Base-by-base conservation (phyloP, 1,140 invertebrate genomes). In the Rhyzopertha dominica region DNA sequence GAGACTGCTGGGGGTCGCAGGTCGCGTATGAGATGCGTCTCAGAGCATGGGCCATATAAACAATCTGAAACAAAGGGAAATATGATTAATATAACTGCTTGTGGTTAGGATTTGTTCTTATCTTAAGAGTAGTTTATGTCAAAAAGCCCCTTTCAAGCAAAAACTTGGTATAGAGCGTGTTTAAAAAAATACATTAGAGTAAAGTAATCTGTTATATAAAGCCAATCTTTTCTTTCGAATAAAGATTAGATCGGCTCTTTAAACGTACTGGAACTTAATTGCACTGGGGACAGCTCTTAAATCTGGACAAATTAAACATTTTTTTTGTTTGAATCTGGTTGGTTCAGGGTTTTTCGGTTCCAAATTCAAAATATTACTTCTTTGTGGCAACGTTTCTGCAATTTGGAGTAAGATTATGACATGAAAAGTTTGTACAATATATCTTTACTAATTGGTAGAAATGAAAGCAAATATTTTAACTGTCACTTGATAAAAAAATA, bases 1-100 rank as follows among this genome's bases (percentile, higher is more conserved):
- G 84, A 52, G 79, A 76, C 63, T 81, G 75, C 40, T 82, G 76
- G 7, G 84, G 80, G 68, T 90, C 85, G 82, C 87, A 89, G 48
- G 85, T 89, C 51, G 87, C 87, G 71, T 87, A 90, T 49, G 86
- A 89, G 60, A 91, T 88, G 62, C 87, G 79, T 54, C 85, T 81
- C 58, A 90, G 70, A 60, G 86, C 86, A 72, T 90, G 87, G 49
- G 82, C 84, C 87, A 90, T 90, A 69, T 84, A 82, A 66, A 87
- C 84, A 66, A 78, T 80, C 85, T 89, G 79, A 7, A 76, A 80
- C 45, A 68, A 62, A 54, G 39, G 35, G 20, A 42, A 42, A 5
- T 37, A 2, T 20, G n/a, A 31, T 32, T 32, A 5, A 40, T 5
- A 5, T 40, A 13, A 14, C 25, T 4, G 10, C n/a, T 26, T 26